A percentile compares a stretch with the other conserved stretches of the same genome.
Conservation (phyloP, 2,888 invertebrate genomes). For the Cataglyphis rosenhaueri region DNA sequence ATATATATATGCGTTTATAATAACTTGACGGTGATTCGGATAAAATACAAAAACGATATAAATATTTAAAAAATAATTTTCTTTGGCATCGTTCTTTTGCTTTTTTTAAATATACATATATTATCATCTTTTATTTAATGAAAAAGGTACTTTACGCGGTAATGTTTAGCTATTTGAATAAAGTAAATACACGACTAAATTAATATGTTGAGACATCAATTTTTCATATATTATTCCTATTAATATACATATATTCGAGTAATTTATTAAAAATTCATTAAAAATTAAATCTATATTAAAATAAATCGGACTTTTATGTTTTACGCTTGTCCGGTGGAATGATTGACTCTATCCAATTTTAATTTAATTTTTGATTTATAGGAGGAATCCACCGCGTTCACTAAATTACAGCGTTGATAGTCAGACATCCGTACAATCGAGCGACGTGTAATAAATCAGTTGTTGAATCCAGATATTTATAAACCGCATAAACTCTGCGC, state of each 20-base stretch:
- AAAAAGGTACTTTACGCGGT: background rate
- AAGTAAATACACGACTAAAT: background rate
- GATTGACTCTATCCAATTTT: background rate
- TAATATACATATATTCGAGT: too few species aligned
- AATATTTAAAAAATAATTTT: background rate
- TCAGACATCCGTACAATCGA: background rate
- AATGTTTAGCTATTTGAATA: background rate
- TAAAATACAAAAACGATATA: constrained; percentile 9
- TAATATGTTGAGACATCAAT: background rate
- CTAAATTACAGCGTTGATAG: constrained; percentile 52
- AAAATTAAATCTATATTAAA: background rate
- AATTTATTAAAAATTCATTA: background rate
- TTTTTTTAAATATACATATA: background rate
- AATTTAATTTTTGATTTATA: background rate
- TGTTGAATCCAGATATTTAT: constrained; percentile 56
- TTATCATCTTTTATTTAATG: background rate
- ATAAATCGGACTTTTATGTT: background rate
- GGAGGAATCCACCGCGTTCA: constrained; percentile 36
- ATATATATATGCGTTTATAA: too few species aligned
- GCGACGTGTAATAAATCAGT: constrained; percentile 17
- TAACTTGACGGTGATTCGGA: background rate
- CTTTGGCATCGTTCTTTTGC: background rate
- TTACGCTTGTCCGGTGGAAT: background rate
- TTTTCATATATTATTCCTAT: background rate
- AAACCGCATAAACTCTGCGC: constrained; percentile 53